Conservation (phyloP, 2,113 vertebrate species). For the Nothocercus nigrocapillus region DNA sequence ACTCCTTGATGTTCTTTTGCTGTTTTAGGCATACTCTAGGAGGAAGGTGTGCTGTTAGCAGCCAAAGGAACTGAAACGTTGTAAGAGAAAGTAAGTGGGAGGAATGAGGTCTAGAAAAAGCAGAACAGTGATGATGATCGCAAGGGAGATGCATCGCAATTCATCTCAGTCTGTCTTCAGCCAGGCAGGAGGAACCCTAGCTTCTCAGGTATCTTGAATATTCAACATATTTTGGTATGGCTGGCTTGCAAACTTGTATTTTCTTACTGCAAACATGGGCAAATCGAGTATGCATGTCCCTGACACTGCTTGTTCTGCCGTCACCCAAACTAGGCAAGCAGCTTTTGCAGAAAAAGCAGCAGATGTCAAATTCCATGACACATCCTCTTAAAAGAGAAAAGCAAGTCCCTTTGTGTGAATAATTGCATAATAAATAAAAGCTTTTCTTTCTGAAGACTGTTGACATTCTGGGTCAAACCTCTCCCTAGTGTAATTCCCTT, state of each 20-base stretch:
- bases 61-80: background rate
- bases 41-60: background rate
- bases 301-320: conserved; percentile 17
- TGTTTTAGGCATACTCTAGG: background rate
- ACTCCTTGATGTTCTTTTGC: background rate
- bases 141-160: background rate
- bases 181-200: background rate
- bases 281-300: background rate
- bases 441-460: conserved; percentile 21
- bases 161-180: background rate
- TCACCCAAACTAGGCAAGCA: background rate
- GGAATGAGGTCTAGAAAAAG: background rate
- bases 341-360: conserved; percentile 12
- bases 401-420: conserved; percentile 37
- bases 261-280: background rate
- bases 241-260: background rate
- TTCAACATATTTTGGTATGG: background rate
- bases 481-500: background rate
- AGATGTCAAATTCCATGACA: conserved; percentile 24
- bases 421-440: conserved; percentile 53
- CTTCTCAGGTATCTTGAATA: background rate
- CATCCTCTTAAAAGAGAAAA: conserved; percentile 30
- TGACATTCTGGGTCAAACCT: conserved; percentile 46
- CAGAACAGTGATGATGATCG: background rate
- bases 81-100: background rate